phyloP scores from a whole-genome alignment of 1,140 invertebrate genomes.

The Cydia splendana region DNA sequence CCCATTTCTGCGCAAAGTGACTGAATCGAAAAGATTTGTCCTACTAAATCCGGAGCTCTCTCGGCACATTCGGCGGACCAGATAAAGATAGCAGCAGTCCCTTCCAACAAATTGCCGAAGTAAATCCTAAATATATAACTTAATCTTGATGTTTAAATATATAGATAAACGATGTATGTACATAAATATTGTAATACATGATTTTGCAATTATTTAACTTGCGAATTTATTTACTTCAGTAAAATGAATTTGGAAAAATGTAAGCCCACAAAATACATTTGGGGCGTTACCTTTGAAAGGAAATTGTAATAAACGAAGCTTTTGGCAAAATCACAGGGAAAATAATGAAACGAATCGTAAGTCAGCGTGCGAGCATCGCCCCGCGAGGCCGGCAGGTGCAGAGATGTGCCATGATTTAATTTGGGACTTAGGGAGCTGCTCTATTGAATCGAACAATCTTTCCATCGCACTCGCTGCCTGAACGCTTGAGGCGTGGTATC shows the following conservation, averaged over 20 bases:
- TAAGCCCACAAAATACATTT: not conserved
- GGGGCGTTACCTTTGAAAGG: conserved; percentile 5
- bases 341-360: conserved; percentile 56
- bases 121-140: conserved; percentile 73
- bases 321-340: conserved; percentile 44
- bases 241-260: not conserved
- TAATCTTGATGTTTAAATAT: conserved; percentile 37
- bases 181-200: not conserved
- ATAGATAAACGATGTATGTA: not conserved
- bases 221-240: not conserved
- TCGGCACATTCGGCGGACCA: conserved; percentile 71
- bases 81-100: conserved; percentile 72
- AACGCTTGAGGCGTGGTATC: conserved; percentile 43
- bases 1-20: conserved; percentile 70
- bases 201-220: conserved; percentile 1
- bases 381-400: conserved; percentile 64
- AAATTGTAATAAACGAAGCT: conserved; percentile 32
- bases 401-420: conserved; percentile 77
- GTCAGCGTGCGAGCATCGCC: conserved; percentile 50
- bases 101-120: conserved; percentile 62
- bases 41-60: conserved; percentile 69
- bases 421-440: conserved; percentile 76
- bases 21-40: conserved; percentile 76
- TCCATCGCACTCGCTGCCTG: conserved; percentile 51
- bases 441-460: conserved; percentile 71